phyloP scores from a whole-genome alignment of 1,140 invertebrate species.

The Ceratosolen solmsi region DNA sequence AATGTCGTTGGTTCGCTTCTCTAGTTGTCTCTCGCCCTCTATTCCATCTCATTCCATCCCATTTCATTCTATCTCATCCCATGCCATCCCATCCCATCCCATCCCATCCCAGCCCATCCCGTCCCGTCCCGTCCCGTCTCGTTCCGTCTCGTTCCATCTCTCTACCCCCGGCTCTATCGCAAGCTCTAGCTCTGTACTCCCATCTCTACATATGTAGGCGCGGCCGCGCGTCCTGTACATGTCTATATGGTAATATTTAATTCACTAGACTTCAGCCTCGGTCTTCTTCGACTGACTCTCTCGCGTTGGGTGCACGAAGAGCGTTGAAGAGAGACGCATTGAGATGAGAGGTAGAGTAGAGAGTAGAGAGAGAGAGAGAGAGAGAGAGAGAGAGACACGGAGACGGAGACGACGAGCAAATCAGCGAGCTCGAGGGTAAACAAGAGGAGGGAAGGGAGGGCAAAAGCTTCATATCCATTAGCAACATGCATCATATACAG shows the following conservation, averaged over 20 bases:
- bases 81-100: too few species aligned
- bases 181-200: neutral
- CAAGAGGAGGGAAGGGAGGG: constrained; percentile 25
- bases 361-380: constrained; percentile 7
- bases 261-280: constrained; percentile 16
- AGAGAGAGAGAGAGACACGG: neutral
- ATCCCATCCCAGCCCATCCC: too few species aligned
- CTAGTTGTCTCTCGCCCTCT: too few species aligned
- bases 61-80: too few species aligned
- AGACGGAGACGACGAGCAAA: too few species aligned
- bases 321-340: too few species aligned
- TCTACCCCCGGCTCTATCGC: too few species aligned
- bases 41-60: too few species aligned
- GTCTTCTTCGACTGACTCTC: constrained; percentile 12
- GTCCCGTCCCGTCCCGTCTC: too few species aligned
- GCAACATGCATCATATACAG: constrained; percentile 39
- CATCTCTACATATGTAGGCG: neutral
- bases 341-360: neutral
- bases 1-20: neutral
- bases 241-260: constrained; percentile 48
- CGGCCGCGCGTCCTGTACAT: neutral
- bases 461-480: constrained; percentile 48
- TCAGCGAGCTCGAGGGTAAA: constrained; percentile 16
- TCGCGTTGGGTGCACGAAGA: too few species aligned
- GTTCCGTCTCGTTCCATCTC: neutral